Conservation (phyloP, 30 jellyfish, hydroid and myxozoan genomes). For the Pelagia noctiluca region DNA sequence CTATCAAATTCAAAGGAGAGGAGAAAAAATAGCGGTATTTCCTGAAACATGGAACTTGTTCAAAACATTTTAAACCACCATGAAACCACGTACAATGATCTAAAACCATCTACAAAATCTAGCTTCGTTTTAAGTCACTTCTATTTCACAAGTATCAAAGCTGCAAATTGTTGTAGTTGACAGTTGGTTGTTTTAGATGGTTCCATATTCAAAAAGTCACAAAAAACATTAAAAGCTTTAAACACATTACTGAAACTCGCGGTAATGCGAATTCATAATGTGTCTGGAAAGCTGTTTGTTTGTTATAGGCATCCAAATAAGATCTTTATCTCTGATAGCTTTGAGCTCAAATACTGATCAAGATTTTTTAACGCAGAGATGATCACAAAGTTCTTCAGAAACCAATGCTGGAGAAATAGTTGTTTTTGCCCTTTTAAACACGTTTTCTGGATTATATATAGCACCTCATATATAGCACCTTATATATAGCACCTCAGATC, state of each 20-base stretch:
- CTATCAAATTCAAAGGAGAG: no score
- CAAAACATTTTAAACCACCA: neutral
- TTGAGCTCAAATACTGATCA: neutral
- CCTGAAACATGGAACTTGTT: no score
- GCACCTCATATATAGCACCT: no score
- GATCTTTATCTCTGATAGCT: slow-evolving; percentile 1
- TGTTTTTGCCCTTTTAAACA: neutral
- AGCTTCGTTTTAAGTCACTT: neutral
- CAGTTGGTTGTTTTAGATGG: slow-evolving; percentile 2
- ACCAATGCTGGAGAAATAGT: slow-evolving; percentile 5
- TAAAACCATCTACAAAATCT: neutral
- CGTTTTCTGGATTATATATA: neutral
- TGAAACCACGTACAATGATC: neutral
- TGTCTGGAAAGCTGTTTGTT: slow-evolving; percentile 1
- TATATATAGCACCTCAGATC: neutral
- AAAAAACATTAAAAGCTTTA: neutral
- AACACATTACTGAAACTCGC: neutral
- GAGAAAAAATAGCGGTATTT: no score
- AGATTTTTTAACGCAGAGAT: neutral
- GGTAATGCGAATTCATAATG: neutral
- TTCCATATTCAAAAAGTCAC: neutral
- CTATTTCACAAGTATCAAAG: neutral
- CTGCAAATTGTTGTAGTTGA: slow-evolving; percentile 3
- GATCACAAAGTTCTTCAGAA: neutral
- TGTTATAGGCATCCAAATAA: slow-evolving; percentile 2